Conservation (phyloP, 2,888 invertebrate species). For the Alviniconcha strummeri region DNA sequence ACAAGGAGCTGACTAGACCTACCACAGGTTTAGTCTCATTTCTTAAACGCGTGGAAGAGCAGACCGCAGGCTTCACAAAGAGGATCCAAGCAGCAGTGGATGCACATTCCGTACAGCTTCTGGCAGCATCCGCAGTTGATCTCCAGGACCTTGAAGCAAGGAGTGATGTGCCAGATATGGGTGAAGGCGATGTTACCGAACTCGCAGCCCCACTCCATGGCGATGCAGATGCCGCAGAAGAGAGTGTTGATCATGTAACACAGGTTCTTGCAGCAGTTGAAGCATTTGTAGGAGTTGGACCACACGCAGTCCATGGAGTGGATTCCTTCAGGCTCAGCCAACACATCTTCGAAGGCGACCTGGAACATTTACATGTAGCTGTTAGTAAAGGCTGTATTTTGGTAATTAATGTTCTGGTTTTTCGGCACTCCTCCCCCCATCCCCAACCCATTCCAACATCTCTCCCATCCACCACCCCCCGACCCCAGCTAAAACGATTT, state of each 20-base stretch:
- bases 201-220: constrained; percentile 76
- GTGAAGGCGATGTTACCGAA: constrained; percentile 76
- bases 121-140: constrained; percentile 74
- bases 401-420: no score
- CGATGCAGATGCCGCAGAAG: constrained; percentile 81
- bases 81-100: constrained; percentile 75
- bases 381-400: no score
- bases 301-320: constrained; percentile 81
- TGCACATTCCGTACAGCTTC: constrained; percentile 72
- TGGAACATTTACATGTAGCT: constrained; percentile 25
- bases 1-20: no score
- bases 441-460: no score
- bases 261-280: constrained; percentile 80
- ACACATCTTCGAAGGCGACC: constrained; percentile 59
- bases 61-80: constrained; percentile 52
- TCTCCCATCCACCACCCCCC: no score
- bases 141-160: constrained; percentile 80
- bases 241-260: constrained; percentile 83
- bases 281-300: constrained; percentile 80
- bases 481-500: no score
- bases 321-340: constrained; percentile 63
- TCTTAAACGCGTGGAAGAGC: constrained; percentile 53
- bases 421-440: no score
- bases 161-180: constrained; percentile 85
- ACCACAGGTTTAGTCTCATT: neutral